Percentiles rank a stretch among this genome's conserved stretches.
phyloP scores from a whole-genome alignment of 2,888 invertebrate species.

The Microdon myrmicae region DNA sequence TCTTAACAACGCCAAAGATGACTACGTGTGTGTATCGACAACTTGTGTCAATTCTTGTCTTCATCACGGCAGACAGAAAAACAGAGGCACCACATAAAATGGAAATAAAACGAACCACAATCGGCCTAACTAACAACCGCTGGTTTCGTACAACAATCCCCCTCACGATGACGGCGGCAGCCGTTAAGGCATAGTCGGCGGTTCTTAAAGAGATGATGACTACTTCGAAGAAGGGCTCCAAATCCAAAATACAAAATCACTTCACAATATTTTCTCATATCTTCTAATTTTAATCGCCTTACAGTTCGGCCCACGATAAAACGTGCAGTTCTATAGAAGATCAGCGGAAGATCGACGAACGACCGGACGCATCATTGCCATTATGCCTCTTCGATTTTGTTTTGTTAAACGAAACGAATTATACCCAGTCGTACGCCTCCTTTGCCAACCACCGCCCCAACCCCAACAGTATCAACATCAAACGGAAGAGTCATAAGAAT shows the following conservation, averaged over 20 bases:
- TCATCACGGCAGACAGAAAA: background rate
- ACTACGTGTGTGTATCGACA: slow-evolving; percentile 29
- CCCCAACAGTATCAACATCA: background rate
- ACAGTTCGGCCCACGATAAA: slow-evolving; percentile 30
- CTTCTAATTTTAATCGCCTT: slow-evolving; percentile 53
- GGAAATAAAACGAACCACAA: slow-evolving; percentile 9
- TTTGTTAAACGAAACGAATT: slow-evolving; percentile 55
- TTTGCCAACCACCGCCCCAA: slow-evolving; percentile 1
- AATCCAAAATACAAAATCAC: slow-evolving; percentile 35
- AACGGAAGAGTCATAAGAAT: background rate
- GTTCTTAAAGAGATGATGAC: background rate
- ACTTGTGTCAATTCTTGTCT: slow-evolving; percentile 17
- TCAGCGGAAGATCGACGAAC: slow-evolving; percentile 22
- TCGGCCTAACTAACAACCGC: slow-evolving; percentile 29
- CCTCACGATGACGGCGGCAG: slow-evolving; percentile 14
- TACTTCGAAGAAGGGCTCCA: slow-evolving; percentile 27
- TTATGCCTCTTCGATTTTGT: slow-evolving; percentile 53
- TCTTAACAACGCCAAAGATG: slow-evolving; percentile 10
- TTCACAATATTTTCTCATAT: slow-evolving; percentile 52
- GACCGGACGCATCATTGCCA: slow-evolving; percentile 33
- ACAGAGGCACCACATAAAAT: slow-evolving; percentile 2
- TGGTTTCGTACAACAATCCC: no score
- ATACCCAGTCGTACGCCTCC: slow-evolving; percentile 52
- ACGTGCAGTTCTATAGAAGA: slow-evolving; percentile 43
- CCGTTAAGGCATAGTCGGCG: slow-evolving; percentile 11